These are phyloP conservation scores for Chroicocephalus ridibundus DNA, from an alignment of 2,113 vertebrate genomes.

Conservation along the genomic window DNA sequence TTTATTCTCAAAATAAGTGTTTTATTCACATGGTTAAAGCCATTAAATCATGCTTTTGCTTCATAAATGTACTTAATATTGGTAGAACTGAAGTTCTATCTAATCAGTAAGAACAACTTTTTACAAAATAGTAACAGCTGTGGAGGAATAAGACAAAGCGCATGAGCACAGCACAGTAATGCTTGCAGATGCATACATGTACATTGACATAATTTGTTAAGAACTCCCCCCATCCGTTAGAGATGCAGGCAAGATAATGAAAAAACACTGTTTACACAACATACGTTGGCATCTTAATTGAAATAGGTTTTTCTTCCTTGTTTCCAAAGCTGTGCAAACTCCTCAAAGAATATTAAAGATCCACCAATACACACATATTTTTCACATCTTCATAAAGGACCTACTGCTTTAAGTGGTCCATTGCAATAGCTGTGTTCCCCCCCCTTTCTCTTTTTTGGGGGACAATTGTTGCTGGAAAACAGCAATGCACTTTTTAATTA, in stretches of 20 bases:
- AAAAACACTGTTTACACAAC: neutral
- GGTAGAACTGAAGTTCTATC: neutral
- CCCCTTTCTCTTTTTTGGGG: neutral
- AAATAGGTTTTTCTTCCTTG: neutral
- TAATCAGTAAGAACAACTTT: neutral
- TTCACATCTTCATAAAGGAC: neutral
- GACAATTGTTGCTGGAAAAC: neutral
- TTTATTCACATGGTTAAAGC: neutral
- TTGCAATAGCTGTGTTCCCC: neutral
- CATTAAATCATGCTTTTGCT: neutral
- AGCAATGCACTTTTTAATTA: neutral
- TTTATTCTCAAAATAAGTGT: neutral
- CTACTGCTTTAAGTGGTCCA: neutral
- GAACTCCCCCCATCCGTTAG: neutral
- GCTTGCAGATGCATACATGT: neutral
- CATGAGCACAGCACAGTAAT: neutral
- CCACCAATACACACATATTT: neutral
- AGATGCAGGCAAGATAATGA: neutral
- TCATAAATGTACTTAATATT: neutral
- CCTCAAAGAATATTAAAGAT: neutral
- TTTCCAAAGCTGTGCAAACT: neutral
- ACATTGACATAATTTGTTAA: neutral
- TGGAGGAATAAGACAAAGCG: neutral
- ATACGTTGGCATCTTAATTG: neutral
- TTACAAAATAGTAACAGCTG: neutral